Base-by-base conservation (phyloP, 2,888 invertebrate species). In the Hypolimnas misippus region DNA sequence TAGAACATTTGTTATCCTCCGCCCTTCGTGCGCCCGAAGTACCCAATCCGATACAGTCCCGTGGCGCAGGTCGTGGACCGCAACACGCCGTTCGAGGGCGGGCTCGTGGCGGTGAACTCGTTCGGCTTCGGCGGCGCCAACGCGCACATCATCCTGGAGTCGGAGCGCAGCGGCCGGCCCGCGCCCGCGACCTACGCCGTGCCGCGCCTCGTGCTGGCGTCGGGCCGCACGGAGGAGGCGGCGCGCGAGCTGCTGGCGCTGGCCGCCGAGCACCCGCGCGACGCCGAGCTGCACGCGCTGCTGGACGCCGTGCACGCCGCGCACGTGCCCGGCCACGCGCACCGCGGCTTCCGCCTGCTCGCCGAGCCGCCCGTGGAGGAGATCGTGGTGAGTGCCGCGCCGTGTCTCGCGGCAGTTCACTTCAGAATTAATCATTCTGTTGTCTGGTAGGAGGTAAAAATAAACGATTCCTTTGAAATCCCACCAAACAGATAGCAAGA, bases 101-200 rank as follows among this genome's bases (percentile, higher is more conserved):
- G 98, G n/a, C 93, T 97, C 64, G 95, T 97, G 56, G 98, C 96
- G 19, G 88, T 99, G 31, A 99, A 99, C 92, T 98, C 98, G 7
- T 99, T 99, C 86, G 99, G 99, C 16, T 99, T 99, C 89, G 99
- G 99, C 67, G 99, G 99, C 58, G 97, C 98, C 46, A 98, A 98
- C 87, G 98, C 97, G n/a, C 98, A 98, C 87, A 89, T 97, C 0
- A 93, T 98, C 71, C 93, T 98, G 12, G 95, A 96, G 80, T 96
- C 97, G 5, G 95, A 96, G 82, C 94, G 95, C 0, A 79, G 94
- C 94, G 46, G 33, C 5, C 95, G 94, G 79, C 93, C 50, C 62
- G 67, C 55, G 65, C 60, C 57, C 56, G 64, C 63, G 94, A 93
- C 92, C 44, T 86, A 75, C 38, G 62, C 68, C 7, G 79, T 94